Evolutionary conservation across 2,888 invertebrate species (phyloP), one percentile per base, ranked within the genome.

Genomic region (Pandemis heparana): DNA sequence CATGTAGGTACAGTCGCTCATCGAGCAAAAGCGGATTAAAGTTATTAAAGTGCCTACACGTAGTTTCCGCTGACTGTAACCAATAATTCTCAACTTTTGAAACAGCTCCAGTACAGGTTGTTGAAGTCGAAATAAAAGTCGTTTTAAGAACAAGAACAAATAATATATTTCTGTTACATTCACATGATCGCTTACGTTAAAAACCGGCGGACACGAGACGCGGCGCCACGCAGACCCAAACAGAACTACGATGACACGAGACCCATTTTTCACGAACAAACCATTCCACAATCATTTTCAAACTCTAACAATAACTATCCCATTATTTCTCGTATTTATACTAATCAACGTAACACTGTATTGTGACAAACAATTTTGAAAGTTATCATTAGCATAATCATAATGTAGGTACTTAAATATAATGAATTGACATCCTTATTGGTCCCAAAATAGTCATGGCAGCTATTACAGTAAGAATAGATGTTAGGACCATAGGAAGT

Each of bases 91-190:
- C 12, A 4, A 4, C 5, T 43, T 43, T 43, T 43, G 43, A 43
- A 10, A 16, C 16, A 53, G 53, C 53, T 16, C 1, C 16, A 18
- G 9, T 8, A 23, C 14, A 23, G 10, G 51, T 48, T 32, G 10
- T 7, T 38, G 5, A 67, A 90, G 88, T 88, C 79, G 90, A 56
- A 89, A 89, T 39, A 41, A 43, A 43, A 43, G 12, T 43, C 69
- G 66, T 32, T 51, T 88, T 87, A 82, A 92, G 92, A 92, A 93
- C 93, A 83, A 92, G 92, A 94, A 94, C 91, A 90, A 90, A 92
- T 91, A 85, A 89, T 92, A 89, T 91, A 92, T 89, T 87, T 89
- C 84, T 87, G 88, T 87, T 89, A 91, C 89, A 90, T 89, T 81
- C 84, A 92, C 87, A 89, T 87, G 76, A 86, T 86, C 72, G 80